Evolutionary conservation across 1,140 invertebrate genomes (phyloP), one percentile per base, ranked within the genome.

Genomic region (Eurosta solidaginis): DNA sequence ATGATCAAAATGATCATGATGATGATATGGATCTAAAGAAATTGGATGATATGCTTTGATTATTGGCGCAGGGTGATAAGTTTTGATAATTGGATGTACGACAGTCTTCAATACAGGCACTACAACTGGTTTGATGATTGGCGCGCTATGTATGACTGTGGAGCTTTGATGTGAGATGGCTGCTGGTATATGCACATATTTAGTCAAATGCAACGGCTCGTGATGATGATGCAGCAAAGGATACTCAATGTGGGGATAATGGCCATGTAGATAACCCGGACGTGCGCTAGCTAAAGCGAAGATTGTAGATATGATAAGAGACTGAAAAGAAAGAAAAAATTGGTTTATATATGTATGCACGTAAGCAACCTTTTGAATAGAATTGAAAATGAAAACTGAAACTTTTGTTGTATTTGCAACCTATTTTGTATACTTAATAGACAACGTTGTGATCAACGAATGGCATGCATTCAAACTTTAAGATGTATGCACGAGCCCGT

Each of bases 161-260:
- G 85, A 89, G 44, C 89, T 89, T 77, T 90, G 89, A 80, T 90
- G 90, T 44, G 89, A 90, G 1, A 90, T 85, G 36, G 86, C 87
- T 0, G 89, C 86, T 2, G 87, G 87, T 47, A 88, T 80, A 33
- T 89, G 83, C 17, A 84, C 81, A 9, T 83, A 82, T 45, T 85
- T 83, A 63, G 84, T 83, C 59, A 84, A 81, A 79, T 86, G 85
- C 49, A 86, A 74, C 0, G 85, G 85, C 33, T 86, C 85, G 36
- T 84, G 81, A 68, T 86, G 82, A 27, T 84, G 83, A 54, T 83
- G 82, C 22, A 81, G 77, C 2, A 84, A 63, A 0, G 84, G 81
- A 42, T 84, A 84, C 54, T 86, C 85, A 74, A 85, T 82, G 76
- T 83, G 84, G 33, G 83, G 83, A 10, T 86, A 85, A 47, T 82